Percentiles rank a stretch among this genome's conserved stretches.
Conservation (phyloP, 2,113 vertebrate genomes). For the Semnopithecus entellus region DNA sequence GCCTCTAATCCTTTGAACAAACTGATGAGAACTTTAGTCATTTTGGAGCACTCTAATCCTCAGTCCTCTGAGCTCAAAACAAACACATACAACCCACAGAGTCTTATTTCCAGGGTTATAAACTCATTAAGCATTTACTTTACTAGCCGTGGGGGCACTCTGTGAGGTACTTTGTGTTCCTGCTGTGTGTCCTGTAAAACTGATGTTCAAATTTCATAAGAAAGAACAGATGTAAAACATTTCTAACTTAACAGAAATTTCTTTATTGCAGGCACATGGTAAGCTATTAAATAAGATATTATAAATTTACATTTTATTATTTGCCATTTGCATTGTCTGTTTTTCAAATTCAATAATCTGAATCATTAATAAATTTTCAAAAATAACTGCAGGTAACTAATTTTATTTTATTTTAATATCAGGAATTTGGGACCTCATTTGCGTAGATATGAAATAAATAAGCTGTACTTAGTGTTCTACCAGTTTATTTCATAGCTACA, state of each 20-base stretch:
- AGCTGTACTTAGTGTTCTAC: neutral
- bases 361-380: neutral
- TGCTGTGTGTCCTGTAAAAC: neutral
- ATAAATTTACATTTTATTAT: constrained; percentile 15
- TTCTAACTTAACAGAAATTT: neutral
- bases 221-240: neutral
- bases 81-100: neutral
- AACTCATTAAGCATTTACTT: neutral
- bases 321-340: neutral
- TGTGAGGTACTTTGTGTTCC: neutral
- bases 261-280: neutral
- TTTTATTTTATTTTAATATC: constrained; percentile 1
- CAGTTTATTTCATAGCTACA: neutral
- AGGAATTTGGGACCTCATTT: neutral
- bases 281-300: neutral
- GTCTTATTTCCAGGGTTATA: neutral
- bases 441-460: neutral
- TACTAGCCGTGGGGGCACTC: neutral
- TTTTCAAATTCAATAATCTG: constrained; percentile 21
- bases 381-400: neutral
- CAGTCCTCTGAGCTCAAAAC: neutral
- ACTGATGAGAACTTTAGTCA: neutral
- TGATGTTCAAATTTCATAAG: neutral
- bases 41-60: neutral
- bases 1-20: neutral